Evolutionary conservation across 1,140 invertebrate genomes (phyloP), one percentile per base, ranked within the genome.

Genomic region (Papilio polyxenes): DNA sequence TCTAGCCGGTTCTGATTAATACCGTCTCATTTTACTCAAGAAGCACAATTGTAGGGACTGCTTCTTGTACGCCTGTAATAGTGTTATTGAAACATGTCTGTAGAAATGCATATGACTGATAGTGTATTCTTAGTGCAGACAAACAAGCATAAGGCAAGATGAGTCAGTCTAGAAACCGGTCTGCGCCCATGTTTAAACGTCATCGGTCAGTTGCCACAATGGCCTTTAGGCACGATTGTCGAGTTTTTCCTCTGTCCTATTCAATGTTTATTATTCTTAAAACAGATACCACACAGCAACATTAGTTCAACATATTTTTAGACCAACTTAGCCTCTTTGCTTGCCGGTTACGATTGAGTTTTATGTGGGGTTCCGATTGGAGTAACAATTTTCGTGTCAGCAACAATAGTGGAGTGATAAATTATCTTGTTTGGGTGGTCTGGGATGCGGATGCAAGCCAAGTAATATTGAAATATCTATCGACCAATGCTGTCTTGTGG

Each of bases 181-280:
- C 65, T 37, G 31, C 11, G 31, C 31, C 65, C 31, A 23, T 69
- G 31, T 72, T 72, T 72, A 40, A 72, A 72, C 65, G 37, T 37
- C 65, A 72, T 37, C 65, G 65, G 65, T 72, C 65, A 72, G 37
- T 72, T 72, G 65, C 65, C 65, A 40, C 65, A 72, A 13, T 72
- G 65, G 65, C 65, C 65, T 72, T 72, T 72, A 37, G 65, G 2
- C 65, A 37, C 65, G 65, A 65, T 72, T 37, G 23, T 37, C 11
- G 65, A 72, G 65, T 72, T 72, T 37, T 69, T 72, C 65, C 65
- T 72, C 37, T 15, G 40, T 72, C 23, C 65, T 72, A 20, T 72
- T 15, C 23, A 72, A 11, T 72, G 5, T 72, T 72, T 72, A 72
- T 40, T 72, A 40, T 72, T 72, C 13, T 37, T 37, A 69, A 37